Conservation (phyloP, 1,140 invertebrate species). For the Drosophila nikananu region DNA sequence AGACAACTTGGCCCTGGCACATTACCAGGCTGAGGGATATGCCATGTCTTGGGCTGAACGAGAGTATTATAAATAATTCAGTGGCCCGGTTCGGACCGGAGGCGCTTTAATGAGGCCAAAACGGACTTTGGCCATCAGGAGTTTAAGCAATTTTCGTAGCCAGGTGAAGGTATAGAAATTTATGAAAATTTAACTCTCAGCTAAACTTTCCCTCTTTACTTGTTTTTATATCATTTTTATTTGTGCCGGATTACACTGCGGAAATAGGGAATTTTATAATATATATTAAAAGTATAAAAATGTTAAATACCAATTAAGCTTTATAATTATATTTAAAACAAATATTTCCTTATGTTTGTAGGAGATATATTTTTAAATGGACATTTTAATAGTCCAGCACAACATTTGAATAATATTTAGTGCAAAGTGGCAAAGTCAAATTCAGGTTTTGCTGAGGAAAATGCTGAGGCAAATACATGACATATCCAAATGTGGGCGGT, state of each 20-base stretch:
- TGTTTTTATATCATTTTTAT: slow-evolving; percentile 4
- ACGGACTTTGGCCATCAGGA: slow-evolving; percentile 71
- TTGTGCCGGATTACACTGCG: not conserved
- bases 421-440: not conserved
- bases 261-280: not conserved
- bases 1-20: slow-evolving; percentile 52
- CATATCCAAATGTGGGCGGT: slow-evolving; percentile 38
- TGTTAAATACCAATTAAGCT: not conserved
- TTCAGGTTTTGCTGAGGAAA: slow-evolving; percentile 8
- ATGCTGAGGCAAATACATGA: slow-evolving; percentile 38
- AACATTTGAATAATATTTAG: not conserved
- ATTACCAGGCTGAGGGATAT: slow-evolving; percentile 45
- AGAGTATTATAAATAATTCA: slow-evolving; percentile 80
- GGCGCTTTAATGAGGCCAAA: slow-evolving; percentile 82
- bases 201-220: slow-evolving; percentile 53
- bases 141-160: slow-evolving; percentile 80
- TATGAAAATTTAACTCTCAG: slow-evolving; percentile 71
- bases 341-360: too few species aligned
- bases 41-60: slow-evolving; percentile 30
- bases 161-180: slow-evolving; percentile 59
- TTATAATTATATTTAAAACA: too few species aligned
- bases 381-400: fast-evolving
- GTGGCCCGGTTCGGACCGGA: slow-evolving; percentile 69
- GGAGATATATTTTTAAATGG: too few species aligned
- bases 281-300: not conserved